phyloP scores from a whole-genome alignment of 2,888 invertebrate genomes.

The Tyria jacobaeae region DNA sequence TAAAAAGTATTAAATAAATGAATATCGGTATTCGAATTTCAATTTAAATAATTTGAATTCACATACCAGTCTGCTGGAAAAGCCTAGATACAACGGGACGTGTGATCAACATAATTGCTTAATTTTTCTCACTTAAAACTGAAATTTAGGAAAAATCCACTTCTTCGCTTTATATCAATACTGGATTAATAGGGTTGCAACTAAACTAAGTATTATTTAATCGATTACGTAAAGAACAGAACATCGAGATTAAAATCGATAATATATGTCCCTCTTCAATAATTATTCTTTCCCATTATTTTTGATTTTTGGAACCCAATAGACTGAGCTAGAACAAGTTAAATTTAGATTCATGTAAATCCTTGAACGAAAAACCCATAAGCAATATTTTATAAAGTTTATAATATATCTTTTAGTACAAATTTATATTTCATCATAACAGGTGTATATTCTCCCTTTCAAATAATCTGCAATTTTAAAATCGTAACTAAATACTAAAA shows the following conservation, averaged over 20 bases:
- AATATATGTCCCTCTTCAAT: too few species aligned
- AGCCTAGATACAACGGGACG: slow-evolving; percentile 72
- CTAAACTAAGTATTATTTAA: not conserved
- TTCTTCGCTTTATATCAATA: not conserved
- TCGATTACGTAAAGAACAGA: not conserved
- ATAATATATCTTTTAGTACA: too few species aligned
- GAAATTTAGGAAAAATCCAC: not conserved
- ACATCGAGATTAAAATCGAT: not conserved
- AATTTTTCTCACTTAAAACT: not conserved
- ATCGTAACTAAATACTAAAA: too few species aligned
- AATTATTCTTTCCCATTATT: too few species aligned
- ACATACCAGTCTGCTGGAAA: slow-evolving; percentile 73
- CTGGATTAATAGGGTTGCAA: not conserved
- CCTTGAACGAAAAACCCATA: too few species aligned
- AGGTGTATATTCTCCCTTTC: too few species aligned
- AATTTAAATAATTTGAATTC: not conserved
- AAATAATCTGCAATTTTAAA: too few species aligned
- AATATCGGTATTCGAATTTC: slow-evolving; percentile 22
- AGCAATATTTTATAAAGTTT: too few species aligned
- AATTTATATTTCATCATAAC: too few species aligned
- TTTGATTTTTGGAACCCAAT: too few species aligned
- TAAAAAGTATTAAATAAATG: slow-evolving; percentile 27
- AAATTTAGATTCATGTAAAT: too few species aligned
- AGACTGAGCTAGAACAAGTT: too few species aligned
- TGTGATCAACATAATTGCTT: slow-evolving; percentile 66